Base-by-base conservation (phyloP, 2,113 vertebrate species). In the Leptobrachium ailaonicum region DNA sequence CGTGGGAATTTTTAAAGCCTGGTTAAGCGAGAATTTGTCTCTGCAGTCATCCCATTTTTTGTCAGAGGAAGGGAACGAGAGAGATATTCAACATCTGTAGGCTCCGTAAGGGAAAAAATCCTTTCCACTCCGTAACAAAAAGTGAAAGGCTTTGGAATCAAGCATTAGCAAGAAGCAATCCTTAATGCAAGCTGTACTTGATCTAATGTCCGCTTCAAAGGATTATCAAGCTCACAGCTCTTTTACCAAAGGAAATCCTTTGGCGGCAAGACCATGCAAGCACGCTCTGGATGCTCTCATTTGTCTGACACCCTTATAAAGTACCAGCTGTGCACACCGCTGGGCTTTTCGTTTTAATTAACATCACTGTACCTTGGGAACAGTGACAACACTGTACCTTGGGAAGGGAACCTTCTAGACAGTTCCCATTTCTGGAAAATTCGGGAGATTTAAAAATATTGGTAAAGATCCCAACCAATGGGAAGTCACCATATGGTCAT, bases 161-260 rank as follows among this genome's bases (percentile, higher is more conserved):
- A 63, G 73, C 9, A 83, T 78, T 0, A 84, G 54, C 73, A 79
- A 83, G 53, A 88, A 85, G 56, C 41, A 63, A 77, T 42, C 79
- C 82, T 82, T 76, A 77, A 76, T 70, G 20, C n/a, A 60, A 88
- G 79, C 69, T 82, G 69, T 43, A 73, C 53, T 82, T 58, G 60
- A 83, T 79, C 75, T 83, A 80, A 82, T 79, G 82, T 69, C n/a
- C 12, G 76, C 70, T 75, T 80, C 82, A 80, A 32, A 76, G 77
- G 75, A 87, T 86, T 83, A 83, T 43, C 43, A 82, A 85, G 71
- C 1, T 0, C 66, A 82, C 72, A 71, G 85, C 79, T 74, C 76
- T 86, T 79, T 76, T 72, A 60, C 66, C 83, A 83, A 44, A 85
- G 76, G 83, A 84, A 67, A 70, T 4, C 66, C 43, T 82, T 85